Conservation (phyloP, 2,797 vertebrate species). For the Gobionotothen gibberifrons region DNA sequence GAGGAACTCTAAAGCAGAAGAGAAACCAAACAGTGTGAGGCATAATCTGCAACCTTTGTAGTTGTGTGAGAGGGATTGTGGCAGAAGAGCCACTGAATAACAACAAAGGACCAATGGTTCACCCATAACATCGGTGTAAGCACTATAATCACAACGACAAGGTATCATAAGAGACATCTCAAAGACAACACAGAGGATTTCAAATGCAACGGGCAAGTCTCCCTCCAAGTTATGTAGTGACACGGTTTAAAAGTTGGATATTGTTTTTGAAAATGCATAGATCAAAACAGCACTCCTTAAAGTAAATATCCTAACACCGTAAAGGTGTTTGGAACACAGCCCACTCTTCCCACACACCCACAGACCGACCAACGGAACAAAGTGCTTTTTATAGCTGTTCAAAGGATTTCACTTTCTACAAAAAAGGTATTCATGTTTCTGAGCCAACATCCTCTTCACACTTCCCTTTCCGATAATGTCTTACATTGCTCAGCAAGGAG, state of each 20-base stretch:
- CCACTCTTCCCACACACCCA: slow-evolving; percentile 34
- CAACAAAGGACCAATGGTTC: no score
- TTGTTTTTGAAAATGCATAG: background rate
- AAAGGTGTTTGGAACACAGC: slow-evolving; percentile 40
- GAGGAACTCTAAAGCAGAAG: slow-evolving; percentile 80
- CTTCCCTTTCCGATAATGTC: slow-evolving; percentile 65
- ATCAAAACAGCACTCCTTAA: background rate
- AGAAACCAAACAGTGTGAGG: slow-evolving; percentile 63
- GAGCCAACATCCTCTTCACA: slow-evolving; percentile 73
- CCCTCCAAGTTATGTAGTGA: background rate
- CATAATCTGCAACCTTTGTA: slow-evolving; percentile 11
- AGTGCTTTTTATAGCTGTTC: slow-evolving; percentile 62
- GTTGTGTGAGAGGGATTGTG: slow-evolving; percentile 18
- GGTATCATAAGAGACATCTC: background rate
- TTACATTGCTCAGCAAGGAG: slow-evolving; percentile 33
- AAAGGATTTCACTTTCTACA: slow-evolving; percentile 73
- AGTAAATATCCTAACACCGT: slow-evolving; percentile 22
- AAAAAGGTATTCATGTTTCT: slow-evolving; percentile 44
- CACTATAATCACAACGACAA: slow-evolving; percentile 7
- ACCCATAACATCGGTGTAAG: slow-evolving; percentile 10
- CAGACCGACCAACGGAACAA: slow-evolving; percentile 25
- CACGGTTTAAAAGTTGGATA: background rate
- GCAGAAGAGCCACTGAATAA: slow-evolving; percentile 3
- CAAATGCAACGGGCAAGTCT: background rate
- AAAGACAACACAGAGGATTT: background rate